A percentile compares a stretch with the other conserved stretches of the same genome.
These are phyloP conservation scores for Nomia melanderi DNA, from an alignment of 1,140 invertebrate species.

Conservation along the genomic window DNA sequence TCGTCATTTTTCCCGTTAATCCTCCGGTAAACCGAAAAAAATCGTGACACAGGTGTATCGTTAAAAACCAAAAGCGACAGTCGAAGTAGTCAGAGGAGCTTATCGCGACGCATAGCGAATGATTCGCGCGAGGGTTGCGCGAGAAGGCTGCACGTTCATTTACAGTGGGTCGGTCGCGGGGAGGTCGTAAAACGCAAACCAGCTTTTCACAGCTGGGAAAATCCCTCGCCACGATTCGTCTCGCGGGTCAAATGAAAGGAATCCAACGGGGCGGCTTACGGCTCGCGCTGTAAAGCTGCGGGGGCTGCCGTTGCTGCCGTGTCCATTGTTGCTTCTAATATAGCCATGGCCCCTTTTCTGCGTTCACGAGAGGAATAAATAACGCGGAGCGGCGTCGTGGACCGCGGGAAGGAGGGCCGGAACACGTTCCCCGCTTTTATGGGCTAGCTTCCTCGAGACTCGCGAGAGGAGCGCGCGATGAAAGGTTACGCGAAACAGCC, in stretches of 20 bases:
- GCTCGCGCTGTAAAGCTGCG: conserved; percentile 3
- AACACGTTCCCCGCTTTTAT: conserved; percentile 15
- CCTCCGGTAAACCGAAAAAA: background rate
- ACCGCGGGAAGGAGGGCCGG: background rate
- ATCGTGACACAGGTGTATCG: too few species aligned
- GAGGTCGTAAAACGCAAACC: background rate
- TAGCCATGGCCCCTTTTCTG: conserved; percentile 19
- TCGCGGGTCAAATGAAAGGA: conserved; percentile 36
- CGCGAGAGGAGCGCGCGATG: background rate
- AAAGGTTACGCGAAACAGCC: conserved; percentile 37
- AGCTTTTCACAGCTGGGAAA: conserved; percentile 39
- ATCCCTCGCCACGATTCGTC: conserved; percentile 17
- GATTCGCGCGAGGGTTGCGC: background rate
- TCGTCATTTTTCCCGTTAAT: background rate
- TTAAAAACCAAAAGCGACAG: background rate
- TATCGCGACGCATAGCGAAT: background rate
- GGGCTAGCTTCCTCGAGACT: conserved; percentile 7
- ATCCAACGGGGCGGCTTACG: background rate
- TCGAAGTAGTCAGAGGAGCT: background rate
- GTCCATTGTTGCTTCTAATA: conserved; percentile 30
- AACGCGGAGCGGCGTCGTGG: conserved; percentile 1
- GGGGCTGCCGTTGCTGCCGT: background rate
- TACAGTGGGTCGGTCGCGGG: background rate
- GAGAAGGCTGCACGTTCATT: conserved; percentile 1
- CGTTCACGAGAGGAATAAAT: conserved; percentile 35